phyloP scores from a whole-genome alignment of 2,888 invertebrate genomes.

The Teleogryllus oceanicus region DNA sequence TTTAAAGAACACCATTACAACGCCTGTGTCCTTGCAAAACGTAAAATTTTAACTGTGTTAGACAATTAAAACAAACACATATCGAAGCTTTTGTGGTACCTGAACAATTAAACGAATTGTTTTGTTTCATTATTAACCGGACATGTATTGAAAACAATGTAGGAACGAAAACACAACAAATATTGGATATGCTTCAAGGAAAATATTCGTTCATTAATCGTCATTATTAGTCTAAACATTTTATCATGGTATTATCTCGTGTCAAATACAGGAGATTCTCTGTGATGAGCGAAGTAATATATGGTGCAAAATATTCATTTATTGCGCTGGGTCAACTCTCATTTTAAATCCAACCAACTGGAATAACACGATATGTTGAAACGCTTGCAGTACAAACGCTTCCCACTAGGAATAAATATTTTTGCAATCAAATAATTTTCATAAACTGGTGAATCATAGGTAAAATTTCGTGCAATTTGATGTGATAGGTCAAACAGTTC shows the following conservation, averaged over 20 bases:
- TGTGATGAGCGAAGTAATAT: slow-evolving; percentile 5
- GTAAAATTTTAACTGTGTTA: background rate
- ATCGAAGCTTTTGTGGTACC: background rate
- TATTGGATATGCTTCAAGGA: background rate
- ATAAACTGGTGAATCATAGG: no score
- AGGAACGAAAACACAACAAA: background rate
- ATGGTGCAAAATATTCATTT: slow-evolving; percentile 1
- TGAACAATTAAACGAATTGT: slow-evolving; percentile 7
- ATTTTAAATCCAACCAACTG: background rate
- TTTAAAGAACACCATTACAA: background rate
- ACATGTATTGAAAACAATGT: background rate
- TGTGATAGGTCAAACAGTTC: no score
- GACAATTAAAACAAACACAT: background rate
- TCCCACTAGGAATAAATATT: no score
- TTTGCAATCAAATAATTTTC: no score
- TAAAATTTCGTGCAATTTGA: no score
- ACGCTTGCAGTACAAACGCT: no score
- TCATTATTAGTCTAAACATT: slow-evolving; percentile 5
- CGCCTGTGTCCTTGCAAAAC: background rate
- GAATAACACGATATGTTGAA: background rate
- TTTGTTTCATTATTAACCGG: background rate
- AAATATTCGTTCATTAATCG: slow-evolving; percentile 18
- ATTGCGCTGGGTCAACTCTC: background rate
- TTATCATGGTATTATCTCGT: background rate
- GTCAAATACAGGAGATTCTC: background rate